These are phyloP conservation scores for Ladona fulva DNA, from an alignment of 1,140 invertebrate species.

Conservation along the genomic window DNA sequence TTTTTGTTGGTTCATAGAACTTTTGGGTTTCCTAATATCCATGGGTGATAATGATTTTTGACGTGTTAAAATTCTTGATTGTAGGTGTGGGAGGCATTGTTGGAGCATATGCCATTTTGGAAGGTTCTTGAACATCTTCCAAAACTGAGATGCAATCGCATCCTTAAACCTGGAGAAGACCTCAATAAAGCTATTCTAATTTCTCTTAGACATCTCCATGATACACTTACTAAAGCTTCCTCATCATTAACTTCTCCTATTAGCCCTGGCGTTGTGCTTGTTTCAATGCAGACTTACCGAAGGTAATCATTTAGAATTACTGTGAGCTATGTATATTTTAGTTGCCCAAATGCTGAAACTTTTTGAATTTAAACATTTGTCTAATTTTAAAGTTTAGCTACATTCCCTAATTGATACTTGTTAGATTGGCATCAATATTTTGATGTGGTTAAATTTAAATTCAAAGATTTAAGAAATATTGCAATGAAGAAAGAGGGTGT, in stretches of 20 bases:
- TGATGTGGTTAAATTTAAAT: too few relatives aligned
- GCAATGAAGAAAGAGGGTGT: too few relatives aligned
- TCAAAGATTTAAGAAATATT: too few relatives aligned
- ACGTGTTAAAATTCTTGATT: background rate
- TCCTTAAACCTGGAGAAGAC: background rate
- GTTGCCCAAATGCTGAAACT: too few relatives aligned
- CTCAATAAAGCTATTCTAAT: background rate
- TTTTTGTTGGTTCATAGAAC: background rate
- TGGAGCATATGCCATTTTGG: background rate
- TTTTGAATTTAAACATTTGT: too few relatives aligned
- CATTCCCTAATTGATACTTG: too few relatives aligned
- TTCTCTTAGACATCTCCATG: background rate
- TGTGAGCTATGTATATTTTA: too few relatives aligned
- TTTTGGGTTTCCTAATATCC: background rate
- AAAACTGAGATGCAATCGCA: background rate
- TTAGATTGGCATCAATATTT: too few relatives aligned
- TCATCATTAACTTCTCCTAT: background rate
- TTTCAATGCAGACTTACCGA: background rate
- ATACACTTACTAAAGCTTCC: background rate
- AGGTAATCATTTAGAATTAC: too few relatives aligned
- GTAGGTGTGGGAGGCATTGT: background rate
- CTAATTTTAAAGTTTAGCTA: too few relatives aligned
- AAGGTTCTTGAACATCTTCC: background rate
- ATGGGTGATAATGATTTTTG: background rate
- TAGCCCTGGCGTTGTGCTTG: background rate